Evolutionary conservation across 2,888 invertebrate genomes (phyloP), one percentile per base, ranked within the genome.

Genomic region (Chesias legatella): DNA sequence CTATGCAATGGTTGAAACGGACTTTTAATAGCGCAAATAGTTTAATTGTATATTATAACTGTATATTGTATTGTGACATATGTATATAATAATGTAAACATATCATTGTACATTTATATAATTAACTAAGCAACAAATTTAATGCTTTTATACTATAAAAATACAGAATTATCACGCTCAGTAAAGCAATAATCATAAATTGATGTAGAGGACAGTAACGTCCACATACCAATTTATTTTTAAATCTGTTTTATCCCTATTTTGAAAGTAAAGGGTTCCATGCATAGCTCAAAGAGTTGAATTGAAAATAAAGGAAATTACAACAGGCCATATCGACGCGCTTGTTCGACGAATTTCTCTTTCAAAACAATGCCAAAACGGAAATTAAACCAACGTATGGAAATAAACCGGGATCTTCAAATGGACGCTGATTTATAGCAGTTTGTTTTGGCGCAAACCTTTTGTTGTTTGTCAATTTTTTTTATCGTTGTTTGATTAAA

Each of bases 271-370:
- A 71, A 63, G 63, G 67, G 63, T 62, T 67, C 61, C 68, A 67
- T 67, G 70, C 73, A 73, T 73, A 68, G 70, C 64, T 75, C 73
- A 74, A 79, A 79, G 75, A 76, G 74, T 81, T 72, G 74, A 78
- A 82, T 79, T 80, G 67, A 79, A 80, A 78, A 71, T 75, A 75
- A 69, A 82, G 85, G 84, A 85, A 85, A 84, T 85, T 79, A 82
- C 75, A 68, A 40, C 65, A 71, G 70, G 73, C 68, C 76, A 71
- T 77, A 79, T 74, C 77, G 74, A 68, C 66, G 71, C 67, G 56
- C 67, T 75, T 70, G 67, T 74, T 71, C 71, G 76, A 76, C 77
- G 79, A 80, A 79, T 78, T 72, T 76, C 73, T 69, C 73, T 72
- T 66, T 70, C 73, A 85, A 84, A 83, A 86, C 81, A 84, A 81